phyloP scores from a whole-genome alignment of 2,888 invertebrate genomes.

The Sabellastarte sp. region DNA sequence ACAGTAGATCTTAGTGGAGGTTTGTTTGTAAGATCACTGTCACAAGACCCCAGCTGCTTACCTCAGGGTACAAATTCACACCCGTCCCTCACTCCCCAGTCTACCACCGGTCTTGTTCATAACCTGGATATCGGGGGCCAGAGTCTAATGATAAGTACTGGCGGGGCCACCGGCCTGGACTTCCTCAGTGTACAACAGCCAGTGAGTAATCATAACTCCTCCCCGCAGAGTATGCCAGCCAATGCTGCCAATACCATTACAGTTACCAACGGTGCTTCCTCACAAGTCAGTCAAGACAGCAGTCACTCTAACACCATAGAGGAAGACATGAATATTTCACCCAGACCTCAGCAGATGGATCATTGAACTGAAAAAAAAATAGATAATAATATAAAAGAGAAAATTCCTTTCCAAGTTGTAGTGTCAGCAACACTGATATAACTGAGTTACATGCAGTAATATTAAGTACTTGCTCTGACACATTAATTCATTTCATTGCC shows the following conservation, averaged over 20 bases:
- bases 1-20: not conserved
- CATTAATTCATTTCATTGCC: too few relatives aligned
- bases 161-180: not conserved
- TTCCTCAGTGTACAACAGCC: too few relatives aligned
- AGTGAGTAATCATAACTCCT: too few relatives aligned
- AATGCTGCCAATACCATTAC: not conserved
- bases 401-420: too few relatives aligned
- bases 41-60: not conserved
- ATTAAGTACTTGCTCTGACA: too few relatives aligned
- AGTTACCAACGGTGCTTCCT: not conserved
- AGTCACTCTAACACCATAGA: too few relatives aligned
- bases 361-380: too few relatives aligned
- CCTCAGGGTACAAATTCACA: not conserved
- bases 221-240: not conserved
- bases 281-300: not conserved
- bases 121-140: not conserved
- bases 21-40: not conserved
- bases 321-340: not conserved
- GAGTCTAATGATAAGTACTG: not conserved
- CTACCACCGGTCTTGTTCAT: not conserved
- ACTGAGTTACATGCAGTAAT: too few relatives aligned
- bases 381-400: too few relatives aligned
- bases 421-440: too few relatives aligned
- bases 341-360: not conserved
- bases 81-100: not conserved